Evolutionary conservation across 1,140 invertebrate genomes (phyloP).

Genomic region (Helicoverpa armigera): DNA sequence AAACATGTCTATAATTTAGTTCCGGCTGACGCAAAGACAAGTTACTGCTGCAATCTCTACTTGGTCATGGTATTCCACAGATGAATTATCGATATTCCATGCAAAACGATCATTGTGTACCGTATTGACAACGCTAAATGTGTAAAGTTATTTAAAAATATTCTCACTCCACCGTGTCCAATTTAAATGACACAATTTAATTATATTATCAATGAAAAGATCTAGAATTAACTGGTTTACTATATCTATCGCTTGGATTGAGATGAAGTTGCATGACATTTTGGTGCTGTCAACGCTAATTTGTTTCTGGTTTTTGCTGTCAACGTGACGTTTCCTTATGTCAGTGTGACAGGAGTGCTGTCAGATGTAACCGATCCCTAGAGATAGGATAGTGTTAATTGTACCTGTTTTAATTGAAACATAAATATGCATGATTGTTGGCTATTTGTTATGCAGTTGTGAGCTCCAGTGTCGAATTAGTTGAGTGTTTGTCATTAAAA

Average conservation of each 20-base stretch:
- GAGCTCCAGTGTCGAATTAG: neutral
- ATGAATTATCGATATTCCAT: constrained; percentile 6
- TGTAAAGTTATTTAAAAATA: constrained; percentile 34
- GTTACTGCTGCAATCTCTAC: neutral
- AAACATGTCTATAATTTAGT: neutral
- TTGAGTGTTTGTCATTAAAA: neutral
- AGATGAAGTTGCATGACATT: constrained; percentile 37
- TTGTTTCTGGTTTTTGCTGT: constrained; percentile 17
- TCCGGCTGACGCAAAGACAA: neutral
- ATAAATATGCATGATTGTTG: constrained; percentile 10
- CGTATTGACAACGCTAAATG: neutral
- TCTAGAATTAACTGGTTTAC: constrained; percentile 29
- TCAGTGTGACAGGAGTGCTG: constrained; percentile 17
- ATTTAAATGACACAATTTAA: constrained; percentile 40
- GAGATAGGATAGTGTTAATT: constrained; percentile 20
- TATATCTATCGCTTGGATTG: constrained; percentile 14
- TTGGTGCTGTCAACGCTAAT: constrained; percentile 10
- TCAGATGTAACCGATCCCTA: constrained; percentile 30
- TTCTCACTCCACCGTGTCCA: constrained; percentile 16
- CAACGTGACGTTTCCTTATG: constrained; percentile 21
- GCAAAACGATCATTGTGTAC: constrained; percentile 15
- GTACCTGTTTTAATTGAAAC: constrained; percentile 24
- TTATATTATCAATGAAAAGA: constrained; percentile 20
- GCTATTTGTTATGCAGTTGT: constrained; percentile 15
- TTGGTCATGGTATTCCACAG: neutral